Evolutionary conservation across 2,888 invertebrate genomes (phyloP).

Genomic region (Philereme vetulata): DNA sequence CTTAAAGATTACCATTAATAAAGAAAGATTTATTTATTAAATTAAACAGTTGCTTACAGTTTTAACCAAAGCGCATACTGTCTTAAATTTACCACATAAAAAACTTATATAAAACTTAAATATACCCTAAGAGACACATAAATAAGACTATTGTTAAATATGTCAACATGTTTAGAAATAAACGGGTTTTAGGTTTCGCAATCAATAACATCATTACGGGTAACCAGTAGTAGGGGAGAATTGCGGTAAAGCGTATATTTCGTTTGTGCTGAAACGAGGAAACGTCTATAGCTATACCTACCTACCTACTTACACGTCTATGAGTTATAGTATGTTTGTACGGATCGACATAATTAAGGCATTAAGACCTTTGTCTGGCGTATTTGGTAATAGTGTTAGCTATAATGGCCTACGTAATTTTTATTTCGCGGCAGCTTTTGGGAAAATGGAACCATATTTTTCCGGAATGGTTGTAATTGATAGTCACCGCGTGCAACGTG

Average conservation of each 20-base stretch:
- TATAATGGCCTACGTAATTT: conserved; percentile 11
- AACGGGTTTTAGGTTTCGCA: conserved; percentile 4
- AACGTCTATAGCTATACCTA: conserved; percentile 33
- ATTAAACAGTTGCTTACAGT: too few relatives aligned
- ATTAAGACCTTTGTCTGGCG: conserved; percentile 29
- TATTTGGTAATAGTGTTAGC: conserved; percentile 30
- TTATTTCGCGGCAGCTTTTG: conserved; percentile 12
- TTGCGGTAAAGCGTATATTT: conserved; percentile 49
- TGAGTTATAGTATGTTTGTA: conserved; percentile 27
- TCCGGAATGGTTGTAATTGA: not conserved
- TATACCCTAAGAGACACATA: too few relatives aligned
- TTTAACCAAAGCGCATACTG: too few relatives aligned
- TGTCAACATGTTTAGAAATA: too few relatives aligned
- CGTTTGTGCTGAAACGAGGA: conserved; percentile 53
- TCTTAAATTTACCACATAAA: too few relatives aligned
- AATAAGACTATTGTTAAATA: too few relatives aligned
- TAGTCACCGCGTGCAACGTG: too few relatives aligned
- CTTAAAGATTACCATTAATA: too few relatives aligned
- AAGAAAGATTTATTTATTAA: too few relatives aligned
- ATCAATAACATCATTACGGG: conserved; percentile 13
- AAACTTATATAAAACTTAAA: too few relatives aligned
- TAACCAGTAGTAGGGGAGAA: conserved; percentile 43
- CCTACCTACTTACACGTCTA: conserved; percentile 5
- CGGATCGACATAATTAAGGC: conserved; percentile 31
- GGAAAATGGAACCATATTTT: conserved; percentile 7